Evolutionary conservation across 2,888 invertebrate species (phyloP).

Genomic region (Eustalomyia histrio): DNA sequence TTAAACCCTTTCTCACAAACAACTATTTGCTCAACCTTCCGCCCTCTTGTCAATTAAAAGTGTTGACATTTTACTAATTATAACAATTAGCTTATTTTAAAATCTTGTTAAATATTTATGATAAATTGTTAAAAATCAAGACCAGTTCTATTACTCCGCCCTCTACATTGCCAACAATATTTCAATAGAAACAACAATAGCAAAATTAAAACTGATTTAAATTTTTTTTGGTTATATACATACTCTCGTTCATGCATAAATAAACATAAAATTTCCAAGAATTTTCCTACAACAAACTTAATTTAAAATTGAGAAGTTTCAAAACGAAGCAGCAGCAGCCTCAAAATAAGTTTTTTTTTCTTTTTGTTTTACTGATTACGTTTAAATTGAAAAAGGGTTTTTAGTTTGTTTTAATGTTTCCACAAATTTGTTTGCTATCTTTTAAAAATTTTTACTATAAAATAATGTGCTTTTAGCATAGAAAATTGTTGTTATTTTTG

Average conservation of each 20-base stretch:
- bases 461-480: slow-evolving; percentile 44
- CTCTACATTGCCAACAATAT: background rate
- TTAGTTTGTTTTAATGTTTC: background rate
- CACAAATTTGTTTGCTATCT: background rate
- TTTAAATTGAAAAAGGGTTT: background rate
- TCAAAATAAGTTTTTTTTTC: background rate
- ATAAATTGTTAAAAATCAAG: slow-evolving; percentile 18
- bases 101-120: slow-evolving; percentile 48
- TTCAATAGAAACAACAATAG: background rate
- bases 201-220: background rate
- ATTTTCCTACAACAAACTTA: background rate
- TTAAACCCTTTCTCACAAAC: too few species aligned
- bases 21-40: background rate
- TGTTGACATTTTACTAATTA: slow-evolving; percentile 54
- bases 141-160: background rate
- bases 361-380: too few species aligned
- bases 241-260: too few species aligned
- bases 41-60: slow-evolving; percentile 42
- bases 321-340: background rate
- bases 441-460: slow-evolving; percentile 15
- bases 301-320: background rate
- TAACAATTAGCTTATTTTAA: slow-evolving; percentile 48
- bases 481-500: slow-evolving; percentile 12
- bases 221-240: too few species aligned
- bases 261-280: background rate